Evolutionary conservation across 2,113 vertebrate species (phyloP).

Genomic region (Piliocolobus tephrosceles): DNA sequence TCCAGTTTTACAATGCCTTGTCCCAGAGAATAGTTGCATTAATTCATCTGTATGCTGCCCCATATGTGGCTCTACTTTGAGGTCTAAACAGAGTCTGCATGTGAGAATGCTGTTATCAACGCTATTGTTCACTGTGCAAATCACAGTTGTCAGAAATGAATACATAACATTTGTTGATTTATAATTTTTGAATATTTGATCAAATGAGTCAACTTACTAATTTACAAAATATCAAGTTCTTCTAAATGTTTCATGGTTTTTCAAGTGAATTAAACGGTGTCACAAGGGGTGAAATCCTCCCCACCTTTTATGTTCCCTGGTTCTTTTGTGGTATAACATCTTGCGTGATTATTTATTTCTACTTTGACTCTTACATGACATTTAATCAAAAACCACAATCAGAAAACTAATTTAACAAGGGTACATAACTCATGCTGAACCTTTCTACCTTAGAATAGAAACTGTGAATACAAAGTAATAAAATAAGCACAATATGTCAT

Average conservation of each 20-base stretch:
- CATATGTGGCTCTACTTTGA: background rate
- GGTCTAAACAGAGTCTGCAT: background rate
- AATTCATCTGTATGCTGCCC: too few species aligned
- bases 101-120: background rate
- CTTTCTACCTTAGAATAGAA: constrained; percentile 61
- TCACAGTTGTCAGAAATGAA: constrained; percentile 37
- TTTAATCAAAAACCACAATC: constrained; percentile 78
- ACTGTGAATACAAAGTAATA: constrained; percentile 45
- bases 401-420: constrained; percentile 77
- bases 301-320: constrained; percentile 16
- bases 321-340: constrained; percentile 62
- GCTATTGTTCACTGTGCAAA: background rate
- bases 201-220: constrained; percentile 53
- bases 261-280: constrained; percentile 52
- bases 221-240: constrained; percentile 52
- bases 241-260: constrained; percentile 6
- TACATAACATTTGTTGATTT: constrained; percentile 33
- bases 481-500: background rate
- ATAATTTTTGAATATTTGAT: constrained; percentile 55
- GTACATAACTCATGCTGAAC: constrained; percentile 59
- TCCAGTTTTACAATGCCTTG: background rate
- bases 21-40: background rate
- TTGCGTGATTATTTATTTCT: constrained; percentile 75
- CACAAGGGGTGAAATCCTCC: constrained; percentile 27
- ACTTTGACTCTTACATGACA: constrained; percentile 74